Evolutionary conservation across 2,797 vertebrate genomes (phyloP).

Genomic region (Anolis apletophallus): DNA sequence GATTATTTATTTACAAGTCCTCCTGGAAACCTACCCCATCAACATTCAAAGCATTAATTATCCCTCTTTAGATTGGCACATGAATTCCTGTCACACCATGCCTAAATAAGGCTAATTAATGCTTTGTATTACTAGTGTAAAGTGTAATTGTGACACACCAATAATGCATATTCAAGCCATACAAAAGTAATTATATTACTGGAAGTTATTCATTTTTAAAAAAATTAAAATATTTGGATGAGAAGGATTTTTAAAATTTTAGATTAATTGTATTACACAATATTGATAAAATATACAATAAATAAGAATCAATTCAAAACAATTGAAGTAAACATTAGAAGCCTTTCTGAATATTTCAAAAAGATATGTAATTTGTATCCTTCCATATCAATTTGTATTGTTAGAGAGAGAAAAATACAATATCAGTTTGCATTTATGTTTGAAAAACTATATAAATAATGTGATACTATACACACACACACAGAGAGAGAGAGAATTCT

Average conservation of each 20-base stretch:
- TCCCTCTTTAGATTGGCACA: too few relatives aligned
- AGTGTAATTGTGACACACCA: neutral
- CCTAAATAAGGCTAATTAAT: too few relatives aligned
- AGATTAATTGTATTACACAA: conserved; percentile 26
- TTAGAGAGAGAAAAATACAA: conserved; percentile 41
- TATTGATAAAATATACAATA: conserved; percentile 25
- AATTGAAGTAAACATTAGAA: conserved; percentile 23
- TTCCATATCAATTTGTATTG: conserved; percentile 34
- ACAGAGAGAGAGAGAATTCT: neutral
- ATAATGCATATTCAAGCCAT: neutral
- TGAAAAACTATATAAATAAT: conserved; percentile 25
- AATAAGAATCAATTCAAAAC: neutral
- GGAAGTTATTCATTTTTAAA: neutral
- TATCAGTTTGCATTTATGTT: neutral
- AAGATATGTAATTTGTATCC: conserved; percentile 57
- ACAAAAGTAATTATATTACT: neutral
- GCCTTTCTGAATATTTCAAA: conserved; percentile 63
- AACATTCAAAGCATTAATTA: too few relatives aligned
- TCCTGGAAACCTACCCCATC: too few relatives aligned
- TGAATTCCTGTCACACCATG: too few relatives aligned
- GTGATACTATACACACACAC: conserved; percentile 15
- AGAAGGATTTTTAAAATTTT: conserved; percentile 33
- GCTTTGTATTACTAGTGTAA: neutral
- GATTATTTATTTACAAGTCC: neutral
- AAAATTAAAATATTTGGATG: neutral